These are phyloP conservation scores for Dichetophora obliterata DNA, from an alignment of 2,888 invertebrate genomes.

Conservation along the genomic window DNA sequence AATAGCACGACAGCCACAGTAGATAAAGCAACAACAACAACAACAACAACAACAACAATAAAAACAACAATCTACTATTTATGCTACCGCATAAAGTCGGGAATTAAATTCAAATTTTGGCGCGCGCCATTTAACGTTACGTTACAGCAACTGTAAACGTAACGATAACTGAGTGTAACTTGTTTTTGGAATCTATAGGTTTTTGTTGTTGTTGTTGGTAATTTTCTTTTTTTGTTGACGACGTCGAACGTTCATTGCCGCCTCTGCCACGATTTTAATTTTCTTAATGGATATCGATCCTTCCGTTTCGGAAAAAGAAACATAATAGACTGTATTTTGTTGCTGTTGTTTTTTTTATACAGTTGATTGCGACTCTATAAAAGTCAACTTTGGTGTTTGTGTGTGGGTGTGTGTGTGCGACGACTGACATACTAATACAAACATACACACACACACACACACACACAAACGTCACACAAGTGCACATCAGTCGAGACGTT, in stretches of 20 bases:
- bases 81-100: constrained; percentile 33
- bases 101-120: constrained; percentile 49
- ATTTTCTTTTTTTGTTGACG: constrained; percentile 44
- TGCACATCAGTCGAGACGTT: constrained; percentile 3
- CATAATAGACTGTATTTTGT: constrained; percentile 65
- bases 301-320: constrained; percentile 48
- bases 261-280: constrained; percentile 71
- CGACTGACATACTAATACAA: constrained; percentile 10
- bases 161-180: constrained; percentile 41
- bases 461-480: constrained; percentile 13
- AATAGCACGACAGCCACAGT: constrained; percentile 19
- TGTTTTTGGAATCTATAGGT: constrained; percentile 19
- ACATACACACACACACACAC: background rate
- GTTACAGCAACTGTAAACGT: constrained; percentile 26
- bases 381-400: constrained; percentile 59
- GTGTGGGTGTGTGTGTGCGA: constrained; percentile 35
- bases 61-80: constrained; percentile 34
- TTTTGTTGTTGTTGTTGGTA: constrained; percentile 42
- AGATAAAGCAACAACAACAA: constrained; percentile 14
- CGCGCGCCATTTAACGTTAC: constrained; percentile 36
- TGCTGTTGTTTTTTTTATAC: constrained; percentile 64
- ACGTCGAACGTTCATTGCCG: constrained; percentile 66
- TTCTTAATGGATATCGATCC: constrained; percentile 72
- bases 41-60: constrained; percentile 35
- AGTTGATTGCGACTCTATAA: constrained; percentile 68